A percentile compares a stretch with the other conserved stretches of the same genome.
These are phyloP conservation scores for Idris sp. DNA, from an alignment of 1,140 invertebrate genomes.

Conservation along the genomic window DNA sequence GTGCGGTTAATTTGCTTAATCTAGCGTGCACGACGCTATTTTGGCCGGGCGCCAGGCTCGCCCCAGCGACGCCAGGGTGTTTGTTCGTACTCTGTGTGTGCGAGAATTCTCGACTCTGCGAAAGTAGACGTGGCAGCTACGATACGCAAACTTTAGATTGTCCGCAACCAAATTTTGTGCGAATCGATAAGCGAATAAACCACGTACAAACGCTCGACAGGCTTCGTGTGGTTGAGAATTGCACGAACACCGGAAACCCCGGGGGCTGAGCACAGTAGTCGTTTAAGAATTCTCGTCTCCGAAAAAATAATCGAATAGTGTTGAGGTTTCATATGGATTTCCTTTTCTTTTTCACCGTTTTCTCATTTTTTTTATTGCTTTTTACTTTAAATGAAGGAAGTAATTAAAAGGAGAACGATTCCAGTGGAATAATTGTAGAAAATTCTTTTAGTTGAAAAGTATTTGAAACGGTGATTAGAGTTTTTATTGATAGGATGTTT, in stretches of 20 bases:
- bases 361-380: no score
- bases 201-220: constrained; percentile 41
- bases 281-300: constrained; percentile 38
- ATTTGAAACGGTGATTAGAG: no score
- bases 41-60: constrained; percentile 54
- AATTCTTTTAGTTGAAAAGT: no score
- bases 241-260: constrained; percentile 14
- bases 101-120: constrained; percentile 38
- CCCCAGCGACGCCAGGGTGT: constrained; percentile 22
- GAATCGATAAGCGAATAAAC: constrained; percentile 62
- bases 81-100: constrained; percentile 36
- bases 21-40: constrained; percentile 60
- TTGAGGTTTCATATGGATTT: constrained; percentile 23
- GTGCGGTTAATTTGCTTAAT: constrained; percentile 64
- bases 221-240: constrained; percentile 32
- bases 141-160: constrained; percentile 62
- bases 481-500: no score
- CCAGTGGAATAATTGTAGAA: no score
- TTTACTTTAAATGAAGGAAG: no score
- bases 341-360: background rate
- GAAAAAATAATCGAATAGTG: constrained; percentile 23
- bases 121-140: constrained; percentile 45
- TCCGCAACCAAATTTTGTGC: constrained; percentile 54
- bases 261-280: constrained; percentile 7
- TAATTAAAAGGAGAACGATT: no score